Evolutionary conservation across 2,888 invertebrate species (phyloP).

Genomic region (Drosophila siamana): DNA sequence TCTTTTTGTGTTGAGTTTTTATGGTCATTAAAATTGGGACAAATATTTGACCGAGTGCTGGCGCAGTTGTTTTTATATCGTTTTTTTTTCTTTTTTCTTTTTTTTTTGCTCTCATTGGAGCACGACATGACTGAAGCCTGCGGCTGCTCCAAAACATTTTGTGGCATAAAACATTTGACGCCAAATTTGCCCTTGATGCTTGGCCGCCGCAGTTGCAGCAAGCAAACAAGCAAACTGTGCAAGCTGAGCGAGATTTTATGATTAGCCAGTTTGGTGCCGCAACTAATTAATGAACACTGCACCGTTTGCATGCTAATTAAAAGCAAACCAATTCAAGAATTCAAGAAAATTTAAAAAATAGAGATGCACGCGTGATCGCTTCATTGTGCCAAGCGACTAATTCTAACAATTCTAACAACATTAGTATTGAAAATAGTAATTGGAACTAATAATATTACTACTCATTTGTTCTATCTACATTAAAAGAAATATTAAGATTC

Average conservation of each 20-base stretch:
- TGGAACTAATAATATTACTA: too few species aligned
- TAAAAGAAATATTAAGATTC: too few species aligned
- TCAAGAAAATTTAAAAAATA: slow-evolving; percentile 17
- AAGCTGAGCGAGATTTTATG: slow-evolving; percentile 57
- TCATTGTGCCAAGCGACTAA: slow-evolving; percentile 10
- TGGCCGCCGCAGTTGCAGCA: slow-evolving; percentile 23
- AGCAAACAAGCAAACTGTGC: slow-evolving; percentile 35
- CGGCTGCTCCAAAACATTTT: slow-evolving; percentile 50
- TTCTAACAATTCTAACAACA: too few species aligned
- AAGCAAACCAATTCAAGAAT: slow-evolving; percentile 47
- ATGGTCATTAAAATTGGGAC: slow-evolving; percentile 82
- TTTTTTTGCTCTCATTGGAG: slow-evolving; percentile 32
- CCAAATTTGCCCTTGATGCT: slow-evolving; percentile 70
- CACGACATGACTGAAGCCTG: slow-evolving; percentile 64
- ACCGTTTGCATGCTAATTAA: slow-evolving; percentile 71
- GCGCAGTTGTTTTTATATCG: slow-evolving; percentile 39
- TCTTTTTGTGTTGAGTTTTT: slow-evolving; percentile 50
- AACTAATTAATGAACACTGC: slow-evolving; percentile 70
- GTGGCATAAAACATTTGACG: slow-evolving; percentile 58
- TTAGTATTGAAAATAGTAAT: too few species aligned
- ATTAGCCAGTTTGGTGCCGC: slow-evolving; percentile 62
- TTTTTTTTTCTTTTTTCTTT: slow-evolving; percentile 34
- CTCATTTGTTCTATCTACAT: too few species aligned
- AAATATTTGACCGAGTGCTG: slow-evolving; percentile 74
- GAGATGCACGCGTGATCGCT: slow-evolving; percentile 46